Conservation (phyloP, 2,113 vertebrate genomes). For the Corynorhinus townsendii region DNA sequence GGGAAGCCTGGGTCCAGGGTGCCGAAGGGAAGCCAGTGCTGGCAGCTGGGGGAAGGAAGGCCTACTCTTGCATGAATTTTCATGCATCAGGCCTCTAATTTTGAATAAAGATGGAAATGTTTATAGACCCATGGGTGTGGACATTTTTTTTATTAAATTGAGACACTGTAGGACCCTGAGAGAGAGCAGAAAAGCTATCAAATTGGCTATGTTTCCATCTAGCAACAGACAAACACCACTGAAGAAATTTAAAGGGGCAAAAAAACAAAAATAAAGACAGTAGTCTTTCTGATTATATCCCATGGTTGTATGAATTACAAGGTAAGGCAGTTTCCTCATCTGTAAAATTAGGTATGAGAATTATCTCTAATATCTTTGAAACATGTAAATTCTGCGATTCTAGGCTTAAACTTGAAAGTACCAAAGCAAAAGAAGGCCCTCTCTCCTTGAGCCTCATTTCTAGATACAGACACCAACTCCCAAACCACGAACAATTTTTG, state of each 20-base stretch:
- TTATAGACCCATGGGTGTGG: background rate
- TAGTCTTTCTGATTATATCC: background rate
- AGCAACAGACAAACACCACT: background rate
- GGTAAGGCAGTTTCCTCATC: background rate
- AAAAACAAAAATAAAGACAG: conserved; percentile 24
- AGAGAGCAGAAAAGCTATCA: background rate
- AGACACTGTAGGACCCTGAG: background rate
- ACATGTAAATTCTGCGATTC: background rate
- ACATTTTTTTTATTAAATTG: background rate
- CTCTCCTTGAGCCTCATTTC: background rate
- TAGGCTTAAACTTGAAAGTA: background rate
- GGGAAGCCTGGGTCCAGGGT: too few relatives aligned
- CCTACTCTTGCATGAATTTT: too few relatives aligned
- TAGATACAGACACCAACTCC: background rate
- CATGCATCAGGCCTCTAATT: background rate
- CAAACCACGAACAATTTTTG: background rate
- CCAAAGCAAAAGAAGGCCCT: background rate
- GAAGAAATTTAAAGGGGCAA: background rate
- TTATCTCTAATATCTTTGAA: background rate
- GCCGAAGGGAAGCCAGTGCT: too few relatives aligned
- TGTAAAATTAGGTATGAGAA: background rate
- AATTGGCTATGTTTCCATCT: background rate
- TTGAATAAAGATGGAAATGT: background rate
- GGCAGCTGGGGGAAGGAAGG: too few relatives aligned
- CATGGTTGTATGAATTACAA: background rate